A percentile compares a stretch with the other conserved stretches of the same genome.
Evolutionary conservation across 30 jellyfish, hydroid and myxozoan genomes (phyloP).

Genomic region (Chrysaora quinquecirrha): DNA sequence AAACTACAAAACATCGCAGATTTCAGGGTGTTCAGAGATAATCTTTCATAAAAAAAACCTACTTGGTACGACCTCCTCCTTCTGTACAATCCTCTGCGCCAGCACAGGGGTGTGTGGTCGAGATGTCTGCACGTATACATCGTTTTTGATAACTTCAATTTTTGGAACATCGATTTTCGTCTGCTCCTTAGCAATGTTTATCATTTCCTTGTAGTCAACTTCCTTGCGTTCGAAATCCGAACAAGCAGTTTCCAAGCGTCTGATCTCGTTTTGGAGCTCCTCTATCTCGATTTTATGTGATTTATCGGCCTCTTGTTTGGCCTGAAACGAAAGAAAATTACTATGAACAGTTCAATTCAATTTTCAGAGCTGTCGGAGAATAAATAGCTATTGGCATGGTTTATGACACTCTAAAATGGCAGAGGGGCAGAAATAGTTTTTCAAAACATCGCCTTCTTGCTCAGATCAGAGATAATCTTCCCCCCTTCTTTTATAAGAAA

Average conservation of each 20-base stretch:
- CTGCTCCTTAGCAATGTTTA: slow-evolving; percentile 3
- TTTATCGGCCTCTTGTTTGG: slow-evolving; percentile 12
- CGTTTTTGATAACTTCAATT: no score
- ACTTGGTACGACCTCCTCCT: slow-evolving; percentile 16
- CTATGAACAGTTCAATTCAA: no score
- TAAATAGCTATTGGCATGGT: no score
- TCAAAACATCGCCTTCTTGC: no score
- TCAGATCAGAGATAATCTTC: no score
- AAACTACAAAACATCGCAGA: no score
- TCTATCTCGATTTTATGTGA: slow-evolving; percentile 23
- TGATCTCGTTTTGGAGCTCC: slow-evolving; percentile 35
- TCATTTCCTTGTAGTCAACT: slow-evolving; percentile 9
- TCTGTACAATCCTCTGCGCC: slow-evolving; percentile 9
- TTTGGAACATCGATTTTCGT: background rate
- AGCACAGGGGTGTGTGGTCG: slow-evolving; percentile 65
- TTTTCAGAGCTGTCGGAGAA: no score
- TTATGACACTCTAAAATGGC: no score
- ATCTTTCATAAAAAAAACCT: no score
- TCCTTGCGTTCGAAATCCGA: slow-evolving; percentile 56
- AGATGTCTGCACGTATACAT: slow-evolving; percentile 67
- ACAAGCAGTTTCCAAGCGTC: slow-evolving; percentile 54
- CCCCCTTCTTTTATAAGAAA: no score
- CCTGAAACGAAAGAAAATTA: slow-evolving; percentile 13
- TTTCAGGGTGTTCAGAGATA: no score
- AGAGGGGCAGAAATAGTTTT: no score